A percentile compares a stretch with the other conserved stretches of the same genome.
Evolutionary conservation across 2,888 invertebrate species (phyloP).

Genomic region (Andricus quercusramuli): DNA sequence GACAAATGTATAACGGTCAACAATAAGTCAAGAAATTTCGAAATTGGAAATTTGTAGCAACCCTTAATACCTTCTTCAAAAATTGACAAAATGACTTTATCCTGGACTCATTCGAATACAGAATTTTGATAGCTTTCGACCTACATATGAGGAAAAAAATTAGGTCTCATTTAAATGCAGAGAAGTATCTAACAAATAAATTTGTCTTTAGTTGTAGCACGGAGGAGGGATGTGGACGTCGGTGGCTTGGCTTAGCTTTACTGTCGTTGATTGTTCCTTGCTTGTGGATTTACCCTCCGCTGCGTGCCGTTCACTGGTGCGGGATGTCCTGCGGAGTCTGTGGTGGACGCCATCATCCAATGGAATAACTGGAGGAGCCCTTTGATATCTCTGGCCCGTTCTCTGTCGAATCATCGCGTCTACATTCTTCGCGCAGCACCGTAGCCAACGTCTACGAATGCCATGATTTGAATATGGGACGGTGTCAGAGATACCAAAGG

Average conservation of each 20-base stretch:
- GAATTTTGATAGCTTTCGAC: no score
- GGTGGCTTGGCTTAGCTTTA: conserved; percentile 92
- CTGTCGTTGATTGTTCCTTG: conserved; percentile 94
- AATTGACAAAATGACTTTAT: no score
- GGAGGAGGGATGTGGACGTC: conserved; percentile 87
- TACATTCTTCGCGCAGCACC: conserved; percentile 57
- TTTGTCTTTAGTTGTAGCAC: conserved; percentile 71
- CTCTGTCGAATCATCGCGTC: conserved; percentile 61
- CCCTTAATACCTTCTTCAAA: no score
- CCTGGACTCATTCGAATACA: no score
- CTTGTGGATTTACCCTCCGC: conserved; percentile 95
- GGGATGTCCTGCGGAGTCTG: conserved; percentile 90
- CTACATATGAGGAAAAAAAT: no score
- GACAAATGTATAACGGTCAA: no score
- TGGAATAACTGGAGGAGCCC: conserved; percentile 77
- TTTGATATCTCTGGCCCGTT: conserved; percentile 76
- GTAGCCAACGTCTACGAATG: conserved; percentile 76
- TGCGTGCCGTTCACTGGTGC: conserved; percentile 91
- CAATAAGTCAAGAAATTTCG: no score
- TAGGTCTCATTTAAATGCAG: no score
- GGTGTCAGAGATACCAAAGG: conserved; percentile 77
- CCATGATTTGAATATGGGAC: conserved; percentile 73
- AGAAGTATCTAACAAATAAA: neutral
- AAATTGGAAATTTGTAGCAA: no score
- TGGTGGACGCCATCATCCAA: conserved; percentile 87